Conservation (phyloP, 2,797 vertebrate genomes). For the Micromesistius poutassou region DNA sequence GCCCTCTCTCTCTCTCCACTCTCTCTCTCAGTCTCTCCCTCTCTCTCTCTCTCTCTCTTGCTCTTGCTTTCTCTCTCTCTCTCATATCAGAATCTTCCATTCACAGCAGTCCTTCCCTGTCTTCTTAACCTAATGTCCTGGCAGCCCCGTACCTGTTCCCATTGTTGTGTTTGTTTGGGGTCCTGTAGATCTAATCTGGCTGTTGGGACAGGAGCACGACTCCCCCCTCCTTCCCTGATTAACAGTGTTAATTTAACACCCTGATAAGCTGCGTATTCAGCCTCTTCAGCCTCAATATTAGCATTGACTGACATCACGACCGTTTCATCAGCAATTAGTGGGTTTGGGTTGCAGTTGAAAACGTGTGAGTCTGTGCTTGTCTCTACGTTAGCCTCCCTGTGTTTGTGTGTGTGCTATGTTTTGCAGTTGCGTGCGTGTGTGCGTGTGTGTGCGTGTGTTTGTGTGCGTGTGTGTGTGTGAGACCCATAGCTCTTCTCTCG, state of each 20-base stretch:
- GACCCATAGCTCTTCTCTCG: constrained; percentile 46
- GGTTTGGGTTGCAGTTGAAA: constrained; percentile 60
- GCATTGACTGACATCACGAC: constrained; percentile 33
- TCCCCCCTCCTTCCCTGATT: too few relatives aligned
- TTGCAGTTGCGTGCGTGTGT: too few relatives aligned
- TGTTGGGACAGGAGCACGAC: not conserved
- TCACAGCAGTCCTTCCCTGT: not conserved
- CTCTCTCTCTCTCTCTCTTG: too few relatives aligned
- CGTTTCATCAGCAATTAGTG: constrained; percentile 77
- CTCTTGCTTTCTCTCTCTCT: too few relatives aligned
- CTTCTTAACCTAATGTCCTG: not conserved
- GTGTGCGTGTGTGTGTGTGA: not conserved
- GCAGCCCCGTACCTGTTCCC: not conserved
- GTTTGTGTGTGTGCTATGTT: too few relatives aligned
- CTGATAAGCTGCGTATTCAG: constrained; percentile 75
- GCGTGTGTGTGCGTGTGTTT: too few relatives aligned
- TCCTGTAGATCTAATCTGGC: not conserved
- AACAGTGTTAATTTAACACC: too few relatives aligned
- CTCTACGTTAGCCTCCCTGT: not conserved
- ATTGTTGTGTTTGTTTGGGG: not conserved
- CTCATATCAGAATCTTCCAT: too few relatives aligned
- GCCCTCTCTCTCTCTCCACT: too few relatives aligned
- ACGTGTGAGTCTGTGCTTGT: not conserved
- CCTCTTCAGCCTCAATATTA: constrained; percentile 76
- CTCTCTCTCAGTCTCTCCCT: too few relatives aligned